These are phyloP conservation scores for Trachelus troglodyta DNA, from an alignment of 2,888 invertebrate genomes.

Conservation along the genomic window DNA sequence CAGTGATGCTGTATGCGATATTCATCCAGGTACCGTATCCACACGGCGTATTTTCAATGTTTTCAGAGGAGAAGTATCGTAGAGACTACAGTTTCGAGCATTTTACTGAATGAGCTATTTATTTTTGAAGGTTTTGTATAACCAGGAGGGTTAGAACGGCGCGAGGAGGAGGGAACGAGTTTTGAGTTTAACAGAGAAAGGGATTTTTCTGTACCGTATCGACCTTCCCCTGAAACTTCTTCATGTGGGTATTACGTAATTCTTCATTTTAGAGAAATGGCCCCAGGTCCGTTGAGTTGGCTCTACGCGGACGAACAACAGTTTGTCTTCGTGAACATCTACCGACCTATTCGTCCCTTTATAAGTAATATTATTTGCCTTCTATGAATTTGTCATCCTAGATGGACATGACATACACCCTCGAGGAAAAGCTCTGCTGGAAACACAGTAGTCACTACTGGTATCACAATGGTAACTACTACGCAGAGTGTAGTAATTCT, in stretches of 20 bases:
- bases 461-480: too few species aligned
- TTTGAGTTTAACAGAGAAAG: background rate
- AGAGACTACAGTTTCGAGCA: background rate
- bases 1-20: background rate
- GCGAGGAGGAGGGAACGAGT: background rate
- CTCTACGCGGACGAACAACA: conserved; percentile 17
- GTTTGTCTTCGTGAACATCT: background rate
- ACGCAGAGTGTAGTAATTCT: too few species aligned
- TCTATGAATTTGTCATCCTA: conserved; percentile 46
- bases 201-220: background rate
- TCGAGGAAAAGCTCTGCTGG: too few species aligned
- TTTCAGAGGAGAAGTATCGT: background rate
- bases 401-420: conserved; percentile 28
- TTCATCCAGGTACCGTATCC: background rate
- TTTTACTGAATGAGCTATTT: background rate
- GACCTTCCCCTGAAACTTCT: conserved; percentile 38
- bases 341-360: conserved; percentile 5
- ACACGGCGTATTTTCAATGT: background rate
- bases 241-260: conserved; percentile 53
- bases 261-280: conserved; percentile 51
- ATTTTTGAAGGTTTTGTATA: background rate
- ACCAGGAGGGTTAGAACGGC: background rate
- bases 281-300: conserved; percentile 40
- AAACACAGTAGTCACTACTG: too few species aligned
- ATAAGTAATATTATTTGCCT: conserved; percentile 45